These are phyloP conservation scores for Hoplostethus atlanticus DNA, from an alignment of 2,797 vertebrate species.

Conservation along the genomic window DNA sequence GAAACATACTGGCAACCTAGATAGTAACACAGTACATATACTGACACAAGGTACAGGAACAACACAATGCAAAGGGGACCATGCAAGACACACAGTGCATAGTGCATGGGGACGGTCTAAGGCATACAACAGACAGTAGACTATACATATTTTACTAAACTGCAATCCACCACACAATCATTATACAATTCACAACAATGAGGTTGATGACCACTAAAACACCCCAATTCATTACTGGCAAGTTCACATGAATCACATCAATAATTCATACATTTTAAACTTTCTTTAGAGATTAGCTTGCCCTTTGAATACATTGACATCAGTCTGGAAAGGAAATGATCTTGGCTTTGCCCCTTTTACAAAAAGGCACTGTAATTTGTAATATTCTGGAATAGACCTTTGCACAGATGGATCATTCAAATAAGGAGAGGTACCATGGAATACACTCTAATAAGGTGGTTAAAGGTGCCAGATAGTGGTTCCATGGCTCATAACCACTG, in stretches of 20 bases:
- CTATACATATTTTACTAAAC: too few species aligned
- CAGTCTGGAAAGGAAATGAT: conserved; percentile 1
- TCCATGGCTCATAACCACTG: background rate
- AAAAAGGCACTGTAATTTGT: conserved; percentile 1
- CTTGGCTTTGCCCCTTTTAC: background rate
- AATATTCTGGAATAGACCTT: background rate
- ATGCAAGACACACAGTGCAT: too few species aligned
- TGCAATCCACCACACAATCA: too few species aligned
- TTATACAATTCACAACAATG: background rate
- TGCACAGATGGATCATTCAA: background rate
- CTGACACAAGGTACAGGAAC: too few species aligned
- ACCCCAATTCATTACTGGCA: background rate
- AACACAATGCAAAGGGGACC: too few species aligned
- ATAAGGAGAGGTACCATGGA: too few species aligned
- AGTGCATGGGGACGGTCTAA: too few species aligned
- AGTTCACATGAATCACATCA: background rate
- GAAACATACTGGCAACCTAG: too few species aligned
- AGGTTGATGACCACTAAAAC: background rate
- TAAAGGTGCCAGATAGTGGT: background rate
- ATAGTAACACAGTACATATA: too few species aligned
- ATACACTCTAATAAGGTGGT: too few species aligned
- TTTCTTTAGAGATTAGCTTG: background rate
- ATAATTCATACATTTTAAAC: background rate
- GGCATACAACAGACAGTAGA: too few species aligned
- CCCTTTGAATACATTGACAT: background rate